Conservation (phyloP, 2,888 invertebrate genomes). For the Galerucella nymphaeae region DNA sequence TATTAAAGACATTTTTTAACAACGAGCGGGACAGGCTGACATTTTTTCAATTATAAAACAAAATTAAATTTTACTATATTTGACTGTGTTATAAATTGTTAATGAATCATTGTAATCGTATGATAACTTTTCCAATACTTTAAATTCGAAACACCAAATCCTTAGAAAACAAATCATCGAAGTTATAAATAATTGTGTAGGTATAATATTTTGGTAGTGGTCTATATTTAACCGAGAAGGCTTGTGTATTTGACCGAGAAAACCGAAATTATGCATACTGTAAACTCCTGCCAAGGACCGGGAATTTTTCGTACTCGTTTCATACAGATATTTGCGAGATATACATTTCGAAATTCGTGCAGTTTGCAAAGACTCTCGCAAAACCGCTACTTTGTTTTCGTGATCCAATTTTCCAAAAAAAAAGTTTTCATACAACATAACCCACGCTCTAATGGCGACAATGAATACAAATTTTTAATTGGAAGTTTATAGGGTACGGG, state of each 20-base stretch:
- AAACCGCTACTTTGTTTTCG: conserved; percentile 14
- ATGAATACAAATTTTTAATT: background rate
- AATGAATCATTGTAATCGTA: background rate
- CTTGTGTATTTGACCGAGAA: conserved; percentile 41
- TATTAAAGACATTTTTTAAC: too few species aligned
- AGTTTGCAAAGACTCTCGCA: conserved; percentile 25
- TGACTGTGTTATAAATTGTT: background rate
- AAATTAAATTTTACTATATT: background rate
- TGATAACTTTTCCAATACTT: background rate
- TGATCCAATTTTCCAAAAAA: conserved; percentile 26
- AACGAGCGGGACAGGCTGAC: too few species aligned
- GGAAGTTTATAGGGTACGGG: background rate
- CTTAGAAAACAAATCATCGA: conserved; percentile 2
- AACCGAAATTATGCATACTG: conserved; percentile 40
- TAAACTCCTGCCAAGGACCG: conserved; percentile 40
- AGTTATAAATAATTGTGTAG: conserved; percentile 26
- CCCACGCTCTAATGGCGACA: conserved; percentile 12
- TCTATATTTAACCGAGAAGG: conserved; percentile 38
- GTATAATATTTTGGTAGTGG: conserved; percentile 35
- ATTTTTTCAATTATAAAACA: too few species aligned
- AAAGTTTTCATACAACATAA: conserved; percentile 10
- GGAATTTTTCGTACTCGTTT: conserved; percentile 42
- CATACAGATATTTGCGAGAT: conserved; percentile 34
- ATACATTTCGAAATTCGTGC: conserved; percentile 34
- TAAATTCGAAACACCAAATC: background rate